Conservation (phyloP, 2,888 invertebrate species). For the Cantharis flavilabris region DNA sequence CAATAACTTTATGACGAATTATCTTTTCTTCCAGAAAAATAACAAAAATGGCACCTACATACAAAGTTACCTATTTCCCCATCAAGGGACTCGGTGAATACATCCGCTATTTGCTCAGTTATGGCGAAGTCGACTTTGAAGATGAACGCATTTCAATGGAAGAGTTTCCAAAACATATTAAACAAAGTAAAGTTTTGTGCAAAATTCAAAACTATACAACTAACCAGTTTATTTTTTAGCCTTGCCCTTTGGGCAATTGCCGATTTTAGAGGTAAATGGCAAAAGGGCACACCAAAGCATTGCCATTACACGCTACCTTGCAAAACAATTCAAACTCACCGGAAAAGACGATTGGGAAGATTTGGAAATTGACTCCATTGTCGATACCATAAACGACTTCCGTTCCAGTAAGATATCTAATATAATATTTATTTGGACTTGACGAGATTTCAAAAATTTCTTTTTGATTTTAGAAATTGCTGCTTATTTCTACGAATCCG, state of each 20-base stretch:
- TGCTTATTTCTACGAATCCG: conserved; percentile 59
- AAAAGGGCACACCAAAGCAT: conserved; percentile 63
- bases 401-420: conserved; percentile 58
- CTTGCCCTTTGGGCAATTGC: conserved; percentile 68
- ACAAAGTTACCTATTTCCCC: conserved; percentile 67
- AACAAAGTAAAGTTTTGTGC: conserved; percentile 41
- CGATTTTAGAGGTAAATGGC: conserved; percentile 66
- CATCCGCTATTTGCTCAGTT: conserved; percentile 65
- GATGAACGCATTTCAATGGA: conserved; percentile 61
- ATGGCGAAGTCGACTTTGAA: conserved; percentile 65
- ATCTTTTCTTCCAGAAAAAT: neutral
- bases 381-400: conserved; percentile 66
- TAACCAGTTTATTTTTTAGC: conserved; percentile 39
- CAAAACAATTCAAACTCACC: conserved; percentile 61
- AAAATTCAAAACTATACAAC: neutral
- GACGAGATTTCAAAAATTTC: neutral
- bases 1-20: too few species aligned
- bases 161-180: conserved; percentile 42
- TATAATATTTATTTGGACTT: neutral
- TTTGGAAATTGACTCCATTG: conserved; percentile 65
- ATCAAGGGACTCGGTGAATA: conserved; percentile 67
- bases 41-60: conserved; percentile 52
- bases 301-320: conserved; percentile 67
- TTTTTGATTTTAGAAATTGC: conserved; percentile 54
- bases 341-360: conserved; percentile 65